Evolutionary conservation across 64 coral and sea anemone species (phyloP).

Genomic region (Actinia equina): DNA sequence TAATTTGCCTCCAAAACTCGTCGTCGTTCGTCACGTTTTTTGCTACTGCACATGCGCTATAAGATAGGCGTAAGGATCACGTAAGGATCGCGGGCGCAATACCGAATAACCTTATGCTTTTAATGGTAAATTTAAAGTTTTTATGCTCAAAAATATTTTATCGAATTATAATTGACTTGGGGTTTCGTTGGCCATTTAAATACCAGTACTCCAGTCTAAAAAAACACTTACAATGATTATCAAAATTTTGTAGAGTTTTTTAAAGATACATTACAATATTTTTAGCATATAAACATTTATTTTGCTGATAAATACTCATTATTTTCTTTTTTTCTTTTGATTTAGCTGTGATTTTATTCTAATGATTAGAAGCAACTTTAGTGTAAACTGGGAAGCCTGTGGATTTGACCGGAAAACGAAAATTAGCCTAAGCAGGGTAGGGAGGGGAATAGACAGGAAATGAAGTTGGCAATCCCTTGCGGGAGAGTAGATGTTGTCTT

Average conservation of each 20-base stretch:
- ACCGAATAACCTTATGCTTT: neutral
- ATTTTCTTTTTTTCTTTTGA: neutral
- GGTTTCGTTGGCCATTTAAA: too few species aligned
- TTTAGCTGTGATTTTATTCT: neutral
- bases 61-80: too few species aligned
- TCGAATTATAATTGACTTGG: neutral
- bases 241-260: too few species aligned
- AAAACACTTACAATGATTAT: too few species aligned
- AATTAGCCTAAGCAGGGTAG: neutral
- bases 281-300: neutral
- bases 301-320: neutral
- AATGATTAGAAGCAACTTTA: too few species aligned
- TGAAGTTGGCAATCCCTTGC: conserved; percentile 82
- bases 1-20: neutral
- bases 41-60: neutral
- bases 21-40: conserved; percentile 8
- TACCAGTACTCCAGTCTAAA: too few species aligned
- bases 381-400: neutral
- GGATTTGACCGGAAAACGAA: neutral
- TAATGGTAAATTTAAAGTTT: neutral
- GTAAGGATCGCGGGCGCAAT: neutral
- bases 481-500: conserved; percentile 65
- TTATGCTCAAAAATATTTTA: neutral
- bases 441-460: conserved; percentile 47
- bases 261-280: too few species aligned